Evolutionary conservation across 2,888 invertebrate genomes (phyloP).

Genomic region (Ophonus ardosiacus): DNA sequence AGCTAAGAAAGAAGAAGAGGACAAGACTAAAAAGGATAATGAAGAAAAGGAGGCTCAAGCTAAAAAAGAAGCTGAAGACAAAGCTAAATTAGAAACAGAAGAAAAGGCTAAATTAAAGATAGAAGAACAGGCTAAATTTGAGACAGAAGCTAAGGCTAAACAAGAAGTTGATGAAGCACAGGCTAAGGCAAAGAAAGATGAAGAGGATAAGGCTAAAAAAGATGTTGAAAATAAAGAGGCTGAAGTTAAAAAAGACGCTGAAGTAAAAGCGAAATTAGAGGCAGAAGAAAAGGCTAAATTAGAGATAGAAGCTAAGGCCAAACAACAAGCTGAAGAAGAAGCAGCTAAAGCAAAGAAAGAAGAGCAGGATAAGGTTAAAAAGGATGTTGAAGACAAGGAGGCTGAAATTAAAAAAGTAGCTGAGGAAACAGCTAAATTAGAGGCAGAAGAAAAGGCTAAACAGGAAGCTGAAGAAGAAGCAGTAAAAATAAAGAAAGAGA

Average conservation of each 20-base stretch:
- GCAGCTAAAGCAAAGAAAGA: constrained; percentile 64
- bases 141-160: constrained; percentile 43
- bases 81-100: constrained; percentile 62
- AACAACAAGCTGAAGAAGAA: constrained; percentile 41
- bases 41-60: constrained; percentile 71
- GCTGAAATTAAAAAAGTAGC: constrained; percentile 68
- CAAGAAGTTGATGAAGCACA: constrained; percentile 55
- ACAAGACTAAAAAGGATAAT: constrained; percentile 60
- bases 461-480: constrained; percentile 63
- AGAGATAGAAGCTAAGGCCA: not conserved
- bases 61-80: constrained; percentile 73
- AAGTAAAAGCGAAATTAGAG: constrained; percentile 43
- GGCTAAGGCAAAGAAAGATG: constrained; percentile 49
- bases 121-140: too few species aligned
- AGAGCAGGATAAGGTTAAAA: constrained; percentile 64
- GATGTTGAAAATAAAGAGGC: constrained; percentile 30
- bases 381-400: constrained; percentile 67
- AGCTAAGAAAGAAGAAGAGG: constrained; percentile 57
- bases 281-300: not conserved
- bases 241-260: not conserved
- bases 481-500: constrained; percentile 63
- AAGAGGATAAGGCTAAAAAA: constrained; percentile 40
- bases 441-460: constrained; percentile 64
- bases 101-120: too few species aligned
- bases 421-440: constrained; percentile 68